Base-by-base conservation (phyloP, 2,888 invertebrate genomes). In the Chrysodeixis includens region DNA sequence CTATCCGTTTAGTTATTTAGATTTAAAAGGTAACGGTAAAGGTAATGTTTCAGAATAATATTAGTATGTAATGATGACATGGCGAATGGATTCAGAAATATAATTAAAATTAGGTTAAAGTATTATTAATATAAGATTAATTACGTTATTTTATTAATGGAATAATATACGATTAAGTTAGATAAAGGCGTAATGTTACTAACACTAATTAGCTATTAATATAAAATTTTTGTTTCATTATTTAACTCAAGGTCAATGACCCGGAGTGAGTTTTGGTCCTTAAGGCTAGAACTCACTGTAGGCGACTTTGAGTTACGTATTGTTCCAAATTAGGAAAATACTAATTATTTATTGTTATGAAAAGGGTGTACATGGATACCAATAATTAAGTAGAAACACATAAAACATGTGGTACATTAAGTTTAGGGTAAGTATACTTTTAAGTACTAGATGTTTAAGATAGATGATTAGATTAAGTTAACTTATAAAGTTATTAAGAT, bases 161-260 rank as follows among this genome's bases (percentile, higher is more conserved):
- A n/a, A n/a, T n/a, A n/a, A n/a, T n/a, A n/a, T n/a, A n/a, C n/a
- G n/a, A n/a, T n/a, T n/a, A n/a, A n/a, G n/a, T n/a, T n/a, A n/a
- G 40, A 40, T 40, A 40, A 40, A 40, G 40, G 40, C 5, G 40
- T 40, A 40, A 40, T 40, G n/a, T 40, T 40, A 40, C 40, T n/a
- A 0, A 40, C n/a, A 40, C 40, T 40, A 35, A 35, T 35, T 35
- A 35, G 14, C 35, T 12, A 35, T 35, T 14, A n/a, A 40, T n/a
- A 40, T 40, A 40, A n/a, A n/a, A n/a, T 40, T n/a, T n/a, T 40
- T 40, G n/a, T 5, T 40, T 40, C 6, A 12, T 40, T n/a, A 40
- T n/a, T 40, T 26, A 26, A n/a, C n/a, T 40, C 1, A 40, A 40
- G n/a, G 40, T 40, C 4, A 4, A 26, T 6, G n/a, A 40, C 14